Conservation (phyloP, 2,797 vertebrate species). For the Triplophysa yarkandensis region DNA sequence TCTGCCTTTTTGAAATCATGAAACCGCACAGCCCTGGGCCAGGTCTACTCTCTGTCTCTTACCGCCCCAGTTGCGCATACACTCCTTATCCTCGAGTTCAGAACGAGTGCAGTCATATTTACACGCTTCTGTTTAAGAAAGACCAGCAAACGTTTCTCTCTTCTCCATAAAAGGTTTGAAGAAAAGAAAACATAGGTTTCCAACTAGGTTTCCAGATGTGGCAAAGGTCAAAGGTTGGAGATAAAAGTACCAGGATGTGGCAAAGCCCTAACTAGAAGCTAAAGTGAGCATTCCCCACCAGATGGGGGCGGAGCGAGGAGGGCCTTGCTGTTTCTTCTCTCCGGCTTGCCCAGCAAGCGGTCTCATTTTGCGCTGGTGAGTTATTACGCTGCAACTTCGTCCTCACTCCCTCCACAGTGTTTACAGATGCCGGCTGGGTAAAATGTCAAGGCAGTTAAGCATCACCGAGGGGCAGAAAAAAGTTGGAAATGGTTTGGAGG, state of each 20-base stretch:
- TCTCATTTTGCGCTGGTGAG: constrained; percentile 81
- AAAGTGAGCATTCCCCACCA: constrained; percentile 83
- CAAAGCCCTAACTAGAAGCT: constrained; percentile 75
- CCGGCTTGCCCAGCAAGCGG: constrained; percentile 79
- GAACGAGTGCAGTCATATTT: constrained; percentile 73
- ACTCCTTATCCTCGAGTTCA: constrained; percentile 80
- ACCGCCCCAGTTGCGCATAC: constrained; percentile 67
- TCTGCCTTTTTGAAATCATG: constrained; percentile 75
- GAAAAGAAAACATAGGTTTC: constrained; percentile 86
- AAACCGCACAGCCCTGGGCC: constrained; percentile 73
- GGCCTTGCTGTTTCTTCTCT: constrained; percentile 80
- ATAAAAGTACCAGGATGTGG: constrained; percentile 96
- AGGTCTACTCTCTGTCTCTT: constrained; percentile 69
- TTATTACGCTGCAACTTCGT: constrained; percentile 80
- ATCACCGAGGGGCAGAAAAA: constrained; percentile 66
- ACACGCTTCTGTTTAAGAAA: constrained; percentile 50
- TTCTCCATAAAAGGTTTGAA: constrained; percentile 71
- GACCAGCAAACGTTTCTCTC: constrained; percentile 61
- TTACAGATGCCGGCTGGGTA: constrained; percentile 73
- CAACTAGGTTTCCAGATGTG: constrained; percentile 97
- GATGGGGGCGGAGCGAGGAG: constrained; percentile 77
- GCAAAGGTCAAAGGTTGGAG: constrained; percentile 86
- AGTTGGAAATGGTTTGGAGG: constrained; percentile 64
- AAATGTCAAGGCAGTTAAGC: constrained; percentile 76
- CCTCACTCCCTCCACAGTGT: constrained; percentile 73